These are phyloP conservation scores for Sycobia sp. DNA, from an alignment of 1,140 invertebrate genomes.

Conservation along the genomic window DNA sequence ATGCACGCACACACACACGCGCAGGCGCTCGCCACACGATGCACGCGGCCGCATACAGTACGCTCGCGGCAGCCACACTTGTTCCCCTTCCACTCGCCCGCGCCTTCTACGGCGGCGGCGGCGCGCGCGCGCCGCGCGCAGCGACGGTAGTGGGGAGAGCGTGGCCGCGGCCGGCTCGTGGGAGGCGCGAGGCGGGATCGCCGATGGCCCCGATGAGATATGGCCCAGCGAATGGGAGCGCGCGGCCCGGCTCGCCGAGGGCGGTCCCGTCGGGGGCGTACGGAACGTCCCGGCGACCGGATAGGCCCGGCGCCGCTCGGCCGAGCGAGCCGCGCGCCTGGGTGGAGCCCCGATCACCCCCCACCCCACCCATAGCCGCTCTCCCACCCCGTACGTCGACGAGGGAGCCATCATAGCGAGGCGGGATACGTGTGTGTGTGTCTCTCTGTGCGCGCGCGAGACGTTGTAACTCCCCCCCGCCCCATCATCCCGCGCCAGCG, in stretches of 20 bases:
- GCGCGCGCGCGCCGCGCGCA: not conserved
- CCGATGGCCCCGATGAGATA: constrained; percentile 55
- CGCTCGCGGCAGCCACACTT: too few species aligned
- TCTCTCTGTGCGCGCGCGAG: constrained; percentile 34
- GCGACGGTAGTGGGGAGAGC: not conserved
- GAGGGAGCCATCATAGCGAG: constrained; percentile 61
- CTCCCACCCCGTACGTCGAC: too few species aligned
- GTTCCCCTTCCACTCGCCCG: too few species aligned
- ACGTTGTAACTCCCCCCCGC: too few species aligned
- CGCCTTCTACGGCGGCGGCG: too few species aligned
- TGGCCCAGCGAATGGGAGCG: constrained; percentile 61
- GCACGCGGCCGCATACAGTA: too few species aligned
- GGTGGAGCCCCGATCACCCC: constrained; percentile 62
- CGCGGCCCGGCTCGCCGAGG: constrained; percentile 57
- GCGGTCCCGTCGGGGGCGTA: constrained; percentile 51
- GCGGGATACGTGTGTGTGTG: too few species aligned
- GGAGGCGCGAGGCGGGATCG: constrained; percentile 4
- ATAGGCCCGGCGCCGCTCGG: not conserved
- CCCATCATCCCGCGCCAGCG: too few species aligned
- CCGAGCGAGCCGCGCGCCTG: constrained; percentile 23
- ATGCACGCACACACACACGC: too few species aligned
- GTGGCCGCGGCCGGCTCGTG: not conserved
- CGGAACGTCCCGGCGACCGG: constrained; percentile 43
- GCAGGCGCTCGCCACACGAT: too few species aligned
- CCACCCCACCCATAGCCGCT: too few species aligned